Percentiles rank a stretch among this genome's conserved stretches.
phyloP scores from a whole-genome alignment of 2,888 invertebrate species.

The Mermis nigrescens region DNA sequence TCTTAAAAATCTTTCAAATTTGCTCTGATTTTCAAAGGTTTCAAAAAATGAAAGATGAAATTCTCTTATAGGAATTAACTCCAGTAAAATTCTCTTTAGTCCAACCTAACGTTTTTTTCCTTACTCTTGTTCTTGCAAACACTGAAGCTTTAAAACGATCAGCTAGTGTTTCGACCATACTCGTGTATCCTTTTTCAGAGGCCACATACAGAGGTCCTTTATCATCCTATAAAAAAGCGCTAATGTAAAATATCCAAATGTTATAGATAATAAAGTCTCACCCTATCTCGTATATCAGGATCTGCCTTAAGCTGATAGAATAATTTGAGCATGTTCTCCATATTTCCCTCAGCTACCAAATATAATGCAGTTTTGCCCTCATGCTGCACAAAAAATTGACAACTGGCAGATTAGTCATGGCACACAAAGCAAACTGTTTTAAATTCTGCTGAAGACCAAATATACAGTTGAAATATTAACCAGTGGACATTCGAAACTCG shows the following conservation, averaged over 20 bases:
- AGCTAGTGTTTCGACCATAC: constrained; percentile 77
- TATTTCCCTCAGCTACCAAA: constrained; percentile 83
- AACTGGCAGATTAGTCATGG: no score
- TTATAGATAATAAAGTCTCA: constrained; percentile 34
- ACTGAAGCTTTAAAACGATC: constrained; percentile 96
- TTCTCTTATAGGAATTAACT: neutral
- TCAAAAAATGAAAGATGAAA: no score
- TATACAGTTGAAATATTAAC: no score
- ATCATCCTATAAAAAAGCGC: constrained; percentile 43
- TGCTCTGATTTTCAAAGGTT: neutral
- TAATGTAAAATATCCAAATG: constrained; percentile 1
- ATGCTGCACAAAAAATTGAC: constrained; percentile 41
- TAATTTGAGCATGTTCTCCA: constrained; percentile 78
- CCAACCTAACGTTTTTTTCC: neutral
- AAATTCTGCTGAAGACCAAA: no score
- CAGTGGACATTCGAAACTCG: no score
- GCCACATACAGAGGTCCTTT: constrained; percentile 91
- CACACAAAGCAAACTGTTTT: no score
- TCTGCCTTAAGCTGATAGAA: constrained; percentile 84
- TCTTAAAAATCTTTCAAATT: neutral
- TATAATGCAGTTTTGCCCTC: constrained; percentile 86
- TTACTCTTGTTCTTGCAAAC: constrained; percentile 64
- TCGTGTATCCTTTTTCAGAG: constrained; percentile 86
- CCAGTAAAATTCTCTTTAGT: neutral
- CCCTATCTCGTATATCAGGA: constrained; percentile 78